Evolutionary conservation across 2,888 invertebrate species (phyloP), one percentile per base, ranked within the genome.

Genomic region (Melinaea menophilus): DNA sequence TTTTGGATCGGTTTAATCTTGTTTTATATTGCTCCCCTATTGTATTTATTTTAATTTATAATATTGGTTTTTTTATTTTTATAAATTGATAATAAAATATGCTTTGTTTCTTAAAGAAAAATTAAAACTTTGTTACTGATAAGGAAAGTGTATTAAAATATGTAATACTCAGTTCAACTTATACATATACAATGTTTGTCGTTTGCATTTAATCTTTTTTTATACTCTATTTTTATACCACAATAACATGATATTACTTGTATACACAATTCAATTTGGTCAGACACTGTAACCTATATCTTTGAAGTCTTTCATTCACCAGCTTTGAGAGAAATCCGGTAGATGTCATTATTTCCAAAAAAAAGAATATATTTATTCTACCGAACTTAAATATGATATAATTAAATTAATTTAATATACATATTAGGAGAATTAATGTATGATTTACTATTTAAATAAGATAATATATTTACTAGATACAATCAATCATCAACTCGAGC

Each of bases 1-100:
- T 75, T 75, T 77, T 75, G 69, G 69, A 70, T 71, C 61, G 73
- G 71, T 69, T 74, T 82, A 83, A 86, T 88, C 85, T 84, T 74
- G 76, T 80, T 83, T 83, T 82, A 85, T 87, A 88, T 84, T 86
- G 85, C 83, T 82, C 80, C 85, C 78, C 86, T 85, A 85, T 86
- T 79, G 73, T 78, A 75, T 69, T 75, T 66, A 72, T 58, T 72
- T 5, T 3, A 3, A 22, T 3, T 22, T 31, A 31, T 51, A 5
- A 9, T 41, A 9, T 41, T 41, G 41, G 7, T 41, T 3, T 41
- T n/a, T 22, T 22, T 22, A 22, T 41, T 41, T 3, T 9, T 41
- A 5, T 41, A 41, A 41, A 7, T 41, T 41, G 41, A 5, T 7
- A 41, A 9, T 41, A 41, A 9, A 41, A 9, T 5, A 41, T 41